Evolutionary conservation across 2,113 vertebrate genomes (phyloP).

Genomic region (Microcebus lehilahytsara): DNA sequence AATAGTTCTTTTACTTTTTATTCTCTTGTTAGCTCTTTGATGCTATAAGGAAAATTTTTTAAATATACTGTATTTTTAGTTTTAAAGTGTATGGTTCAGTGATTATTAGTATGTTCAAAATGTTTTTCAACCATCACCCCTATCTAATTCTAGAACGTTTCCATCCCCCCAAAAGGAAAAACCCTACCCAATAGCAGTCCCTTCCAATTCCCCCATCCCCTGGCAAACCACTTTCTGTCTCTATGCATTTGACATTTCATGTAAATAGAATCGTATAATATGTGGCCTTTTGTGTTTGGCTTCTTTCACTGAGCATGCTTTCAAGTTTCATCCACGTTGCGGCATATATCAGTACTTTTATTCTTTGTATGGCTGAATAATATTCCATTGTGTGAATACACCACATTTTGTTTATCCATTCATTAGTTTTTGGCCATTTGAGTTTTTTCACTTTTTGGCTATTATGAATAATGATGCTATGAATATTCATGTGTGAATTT

Average conservation of each 20-base stretch:
- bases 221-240: not conserved
- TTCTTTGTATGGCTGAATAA: not conserved
- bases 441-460: not conserved
- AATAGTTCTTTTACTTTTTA: not conserved
- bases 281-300: not conserved
- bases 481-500: not conserved
- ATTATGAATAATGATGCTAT: not conserved
- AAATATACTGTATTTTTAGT: not conserved
- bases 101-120: not conserved
- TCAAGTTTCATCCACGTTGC: not conserved
- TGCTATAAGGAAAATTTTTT: not conserved
- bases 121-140: not conserved
- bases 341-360: not conserved
- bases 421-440: not conserved
- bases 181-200: not conserved
- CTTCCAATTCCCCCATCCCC: rapidly evolving
- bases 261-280: not conserved
- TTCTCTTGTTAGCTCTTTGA: not conserved
- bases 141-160: not conserved
- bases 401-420: not conserved
- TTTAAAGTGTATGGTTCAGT: not conserved
- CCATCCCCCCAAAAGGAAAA: not conserved
- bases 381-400: not conserved
- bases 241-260: not conserved
- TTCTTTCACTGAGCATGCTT: not conserved